A percentile compares a stretch with the other conserved stretches of the same genome.
These are phyloP conservation scores for Toxostoma redivivum DNA, from an alignment of 2,113 vertebrate species.

Conservation along the genomic window DNA sequence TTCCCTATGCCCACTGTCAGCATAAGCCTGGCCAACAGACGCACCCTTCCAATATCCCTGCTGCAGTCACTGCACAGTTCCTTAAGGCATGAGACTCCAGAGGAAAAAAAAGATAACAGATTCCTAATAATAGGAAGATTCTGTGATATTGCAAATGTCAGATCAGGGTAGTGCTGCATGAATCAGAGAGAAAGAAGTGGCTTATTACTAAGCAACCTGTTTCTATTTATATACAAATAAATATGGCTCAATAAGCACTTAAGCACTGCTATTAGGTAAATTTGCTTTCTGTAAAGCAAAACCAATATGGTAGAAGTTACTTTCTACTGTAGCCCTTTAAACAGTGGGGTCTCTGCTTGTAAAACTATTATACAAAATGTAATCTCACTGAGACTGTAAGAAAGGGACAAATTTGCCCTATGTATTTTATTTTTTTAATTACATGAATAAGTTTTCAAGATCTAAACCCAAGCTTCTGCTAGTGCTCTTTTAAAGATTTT, in stretches of 20 bases:
- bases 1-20: neutral
- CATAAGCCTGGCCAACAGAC: neutral
- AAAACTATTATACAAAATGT: neutral
- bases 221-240: constrained; percentile 47
- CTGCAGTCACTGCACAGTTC: neutral
- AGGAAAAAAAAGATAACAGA: neutral
- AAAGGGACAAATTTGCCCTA: neutral
- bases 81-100: neutral
- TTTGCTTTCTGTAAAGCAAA: neutral
- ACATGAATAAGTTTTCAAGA: neutral
- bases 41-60: neutral
- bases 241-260: neutral
- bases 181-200: neutral
- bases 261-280: neutral
- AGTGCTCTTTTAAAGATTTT: neutral
- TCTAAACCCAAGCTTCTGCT: neutral
- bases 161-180: neutral
- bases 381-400: neutral
- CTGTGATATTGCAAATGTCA: neutral
- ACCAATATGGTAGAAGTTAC: neutral
- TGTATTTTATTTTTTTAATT: neutral
- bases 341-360: neutral
- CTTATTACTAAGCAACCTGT: constrained; percentile 33
- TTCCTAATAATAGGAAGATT: neutral
- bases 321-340: neutral